Evolutionary conservation across 2,888 invertebrate genomes (phyloP), one percentile per base, ranked within the genome.

Genomic region (Dinocampus coccinellae): DNA sequence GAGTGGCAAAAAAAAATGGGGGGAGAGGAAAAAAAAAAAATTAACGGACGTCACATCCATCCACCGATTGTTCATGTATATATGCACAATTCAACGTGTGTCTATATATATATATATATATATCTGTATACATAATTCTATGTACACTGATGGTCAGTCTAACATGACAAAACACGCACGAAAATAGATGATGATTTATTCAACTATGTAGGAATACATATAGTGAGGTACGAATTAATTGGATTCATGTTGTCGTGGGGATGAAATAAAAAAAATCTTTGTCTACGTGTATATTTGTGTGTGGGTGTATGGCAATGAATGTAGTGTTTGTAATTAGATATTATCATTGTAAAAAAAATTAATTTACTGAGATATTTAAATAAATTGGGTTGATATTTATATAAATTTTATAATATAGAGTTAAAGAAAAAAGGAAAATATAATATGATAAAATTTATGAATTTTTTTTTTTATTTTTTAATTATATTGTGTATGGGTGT

Each of bases 91-190:
- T 39, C 16, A 33, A 58, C 36, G 52, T 52, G 65, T 58, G 2
- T 29, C 4, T 29, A 22, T 20, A 22, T 53, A 63, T 72, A 78
- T 74, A 76, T 77, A 78, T 77, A 78, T 73, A 73, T 74, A 74
- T 73, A 73, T 76, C 75, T 73, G 60, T 33, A 16, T 63, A 55
- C 39, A 79, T 78, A 76, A 74, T 77, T 76, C 78, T 82, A 80
- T 81, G 80, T 83, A 83, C 84, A 82, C 83, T 81, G 80, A 82
- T 78, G 83, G 78, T 84, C 80, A 85, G 80, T 81, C 79, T 47
- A 42, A 33, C 52, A 64, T 67, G 75, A 76, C 4, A n/a, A 16
- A 4, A 16, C 42, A 16, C 20, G 42, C 6, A 6, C 16, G 20
- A 47, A 47, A 20, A 47, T 47, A 47, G 4, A 47, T 16, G 42